Percentiles rank a stretch among this genome's conserved stretches.
phyloP scores from a whole-genome alignment of 2,797 vertebrate species.

The Buceros bicornis region DNA sequence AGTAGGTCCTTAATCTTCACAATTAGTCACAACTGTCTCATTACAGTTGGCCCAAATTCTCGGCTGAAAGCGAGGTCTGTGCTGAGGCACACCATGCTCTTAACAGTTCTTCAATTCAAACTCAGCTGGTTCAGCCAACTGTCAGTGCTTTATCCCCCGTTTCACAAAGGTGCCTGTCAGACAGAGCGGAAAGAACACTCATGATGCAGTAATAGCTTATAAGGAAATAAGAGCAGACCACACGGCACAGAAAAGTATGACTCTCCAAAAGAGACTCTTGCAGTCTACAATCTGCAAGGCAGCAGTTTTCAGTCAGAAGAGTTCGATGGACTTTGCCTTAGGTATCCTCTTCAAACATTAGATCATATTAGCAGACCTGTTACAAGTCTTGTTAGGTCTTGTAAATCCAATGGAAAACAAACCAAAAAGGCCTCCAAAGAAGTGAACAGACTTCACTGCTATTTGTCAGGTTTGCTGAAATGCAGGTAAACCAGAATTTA shows the following conservation, averaged over 20 bases:
- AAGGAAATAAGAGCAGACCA: neutral
- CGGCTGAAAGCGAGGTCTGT: neutral
- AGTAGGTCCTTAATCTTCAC: neutral
- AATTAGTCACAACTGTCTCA: neutral
- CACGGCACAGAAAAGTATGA: neutral
- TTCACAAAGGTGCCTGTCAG: neutral
- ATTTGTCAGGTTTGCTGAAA: neutral
- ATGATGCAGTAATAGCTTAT: neutral
- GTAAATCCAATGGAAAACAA: neutral
- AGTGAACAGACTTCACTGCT: neutral
- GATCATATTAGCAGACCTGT: neutral
- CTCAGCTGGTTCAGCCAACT: neutral
- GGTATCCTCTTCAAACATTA: neutral
- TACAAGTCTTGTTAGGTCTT: neutral
- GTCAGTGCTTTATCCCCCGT: neutral
- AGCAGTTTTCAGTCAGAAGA: neutral
- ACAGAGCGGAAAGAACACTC: accelerated
- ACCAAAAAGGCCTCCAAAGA: neutral
- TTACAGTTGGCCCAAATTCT: neutral
- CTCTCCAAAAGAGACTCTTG: neutral
- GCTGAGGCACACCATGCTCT: neutral
- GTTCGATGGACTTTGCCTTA: neutral
- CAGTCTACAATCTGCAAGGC: neutral
- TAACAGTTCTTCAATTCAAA: neutral
- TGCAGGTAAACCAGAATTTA: neutral